Base-by-base conservation (phyloP, 1,140 invertebrate species). In the Drosophila lacteicornis region DNA sequence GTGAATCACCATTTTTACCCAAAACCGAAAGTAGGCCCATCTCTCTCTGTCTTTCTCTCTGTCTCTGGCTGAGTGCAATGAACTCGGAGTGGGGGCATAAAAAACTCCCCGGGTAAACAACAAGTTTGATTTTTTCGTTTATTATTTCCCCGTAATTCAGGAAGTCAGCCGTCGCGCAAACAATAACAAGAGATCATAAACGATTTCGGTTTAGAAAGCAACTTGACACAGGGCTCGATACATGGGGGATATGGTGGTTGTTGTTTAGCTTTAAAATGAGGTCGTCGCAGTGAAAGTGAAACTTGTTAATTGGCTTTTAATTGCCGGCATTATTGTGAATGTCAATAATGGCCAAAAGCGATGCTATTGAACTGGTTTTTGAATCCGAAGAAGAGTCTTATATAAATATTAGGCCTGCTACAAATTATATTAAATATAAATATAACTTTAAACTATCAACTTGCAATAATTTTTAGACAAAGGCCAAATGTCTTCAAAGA, bases 251-350 rank as follows among this genome's bases (percentile, higher is more conserved):
- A 11, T 19, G 40, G 8, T 4, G 30, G 12, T n/a, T n/a, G 27
- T 36, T 33, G 15, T 53, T n/a, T 0, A 7, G 55, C 27, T 25
- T 25, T 25, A 6, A 57, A 57, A 57, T 57, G 62, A 62, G 59
- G 61, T 27, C 61, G 25, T 49, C 33, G 9, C 17, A 83, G 83
- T 87, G 84, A 87, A 87, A 78, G 79, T 78, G 69, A 81, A 65
- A 90, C 66, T 73, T 85, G 84, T 85, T 85, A 88, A 88, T 88
- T 88, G 81, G 67, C 74, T 85, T 90, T 88, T 90, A 88, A 90
- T 88, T 90, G 81, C 66, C 59, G 33, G 50, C 56, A 57, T 82
- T 57, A 75, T 62, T 53, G 63, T 80, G 71, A 75, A 75, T 75
- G 78, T 60, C 61, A 80, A 84, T 85, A 84, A 80, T 82, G 61